Evolutionary conservation across 2,888 invertebrate species (phyloP).

Genomic region (Ditylenchus weischeri): DNA sequence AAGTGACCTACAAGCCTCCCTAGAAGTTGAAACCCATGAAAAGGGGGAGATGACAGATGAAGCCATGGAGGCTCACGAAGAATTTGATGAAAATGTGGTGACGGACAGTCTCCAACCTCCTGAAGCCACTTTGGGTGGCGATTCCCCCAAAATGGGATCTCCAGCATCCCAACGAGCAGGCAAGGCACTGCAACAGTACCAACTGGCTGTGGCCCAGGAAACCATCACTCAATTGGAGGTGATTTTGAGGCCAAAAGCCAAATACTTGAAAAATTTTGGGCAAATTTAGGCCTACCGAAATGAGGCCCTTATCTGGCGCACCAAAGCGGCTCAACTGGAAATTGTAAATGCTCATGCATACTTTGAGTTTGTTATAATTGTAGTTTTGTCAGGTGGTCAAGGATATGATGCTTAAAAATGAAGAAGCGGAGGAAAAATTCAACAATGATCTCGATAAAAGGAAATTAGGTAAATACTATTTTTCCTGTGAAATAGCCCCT

Average conservation of each 20-base stretch:
- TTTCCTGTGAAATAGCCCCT: no score
- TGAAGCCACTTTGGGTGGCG: neutral
- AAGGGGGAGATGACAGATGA: constrained; percentile 23
- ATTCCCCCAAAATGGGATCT: constrained; percentile 7
- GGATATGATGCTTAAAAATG: constrained; percentile 1
- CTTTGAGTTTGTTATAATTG: no score
- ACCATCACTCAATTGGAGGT: constrained; percentile 11
- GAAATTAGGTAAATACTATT: constrained; percentile 9
- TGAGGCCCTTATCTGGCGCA: constrained; percentile 57
- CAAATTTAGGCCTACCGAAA: constrained; percentile 54
- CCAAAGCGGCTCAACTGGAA: constrained; percentile 56
- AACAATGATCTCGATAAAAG: constrained; percentile 24
- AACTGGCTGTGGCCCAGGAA: constrained; percentile 4
- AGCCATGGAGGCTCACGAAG: neutral
- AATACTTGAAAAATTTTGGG: neutral
- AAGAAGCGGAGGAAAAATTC: constrained; percentile 26
- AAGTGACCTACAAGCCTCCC: constrained; percentile 23
- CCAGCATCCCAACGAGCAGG: neutral
- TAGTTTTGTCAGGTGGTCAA: neutral
- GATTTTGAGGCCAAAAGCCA: neutral
- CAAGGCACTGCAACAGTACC: neutral
- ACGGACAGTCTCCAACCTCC: neutral
- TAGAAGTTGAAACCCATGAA: constrained; percentile 24
- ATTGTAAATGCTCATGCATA: constrained; percentile 23
- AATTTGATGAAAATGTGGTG: neutral